phyloP scores from a whole-genome alignment of 1,140 invertebrate species.

The Frieseomelitta varia region DNA sequence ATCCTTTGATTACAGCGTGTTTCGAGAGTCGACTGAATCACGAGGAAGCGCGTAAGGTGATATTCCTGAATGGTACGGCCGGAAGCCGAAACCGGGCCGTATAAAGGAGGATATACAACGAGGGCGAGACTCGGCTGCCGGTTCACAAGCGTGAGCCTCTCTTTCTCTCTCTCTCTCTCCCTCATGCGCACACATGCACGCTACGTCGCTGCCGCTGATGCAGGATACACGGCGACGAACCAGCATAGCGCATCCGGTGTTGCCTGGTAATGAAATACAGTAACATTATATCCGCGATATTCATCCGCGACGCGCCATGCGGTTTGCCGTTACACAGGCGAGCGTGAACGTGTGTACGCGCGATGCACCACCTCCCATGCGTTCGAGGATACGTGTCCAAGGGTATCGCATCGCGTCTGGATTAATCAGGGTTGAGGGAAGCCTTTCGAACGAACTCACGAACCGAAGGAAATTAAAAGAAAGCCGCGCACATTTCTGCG shows the following conservation, averaged over 20 bases:
- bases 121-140: not conserved
- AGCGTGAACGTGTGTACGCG: conserved; percentile 9
- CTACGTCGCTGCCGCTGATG: conserved; percentile 25
- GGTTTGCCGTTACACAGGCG: conserved; percentile 64
- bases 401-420: conserved; percentile 58
- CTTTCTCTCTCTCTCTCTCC: too few relatives aligned
- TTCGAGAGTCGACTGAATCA: conserved; percentile 61
- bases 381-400: conserved; percentile 33
- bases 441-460: not conserved
- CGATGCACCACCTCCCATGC: too few relatives aligned
- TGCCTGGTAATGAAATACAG: conserved; percentile 74
- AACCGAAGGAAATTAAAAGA: conserved; percentile 30
- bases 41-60: conserved; percentile 65
- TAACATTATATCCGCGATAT: conserved; percentile 75
- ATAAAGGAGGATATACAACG: conserved; percentile 58
- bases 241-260: conserved; percentile 60
- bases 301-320: conserved; percentile 48
- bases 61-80: conserved; percentile 64
- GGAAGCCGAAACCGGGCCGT: conserved; percentile 59
- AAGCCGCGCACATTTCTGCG: not conserved
- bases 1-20: conserved; percentile 63
- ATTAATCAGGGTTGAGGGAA: conserved; percentile 62
- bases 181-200: not conserved
- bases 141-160: not conserved
- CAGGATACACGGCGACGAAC: conserved; percentile 53